These are phyloP conservation scores for Neodontobutis hainanensis DNA, from an alignment of 2,113 vertebrate genomes.

Conservation along the genomic window DNA sequence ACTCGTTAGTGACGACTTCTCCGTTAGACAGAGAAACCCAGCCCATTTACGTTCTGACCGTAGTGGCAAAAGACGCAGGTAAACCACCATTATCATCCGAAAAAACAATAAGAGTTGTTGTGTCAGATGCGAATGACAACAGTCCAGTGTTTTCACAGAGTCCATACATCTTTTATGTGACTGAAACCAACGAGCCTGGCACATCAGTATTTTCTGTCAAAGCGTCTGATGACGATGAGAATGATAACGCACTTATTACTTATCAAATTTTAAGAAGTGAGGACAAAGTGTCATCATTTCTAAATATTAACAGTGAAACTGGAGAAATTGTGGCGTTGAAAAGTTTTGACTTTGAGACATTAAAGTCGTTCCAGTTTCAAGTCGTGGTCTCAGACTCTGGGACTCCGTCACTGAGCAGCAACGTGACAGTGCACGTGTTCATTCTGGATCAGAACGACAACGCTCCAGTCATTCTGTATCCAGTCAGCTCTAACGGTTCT, in stretches of 20 bases:
- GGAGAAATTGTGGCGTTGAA: slow-evolving; percentile 60
- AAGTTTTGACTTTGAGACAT: slow-evolving; percentile 50
- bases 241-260: slow-evolving; percentile 49
- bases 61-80: slow-evolving; percentile 59
- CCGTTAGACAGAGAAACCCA: slow-evolving; percentile 66
- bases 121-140: slow-evolving; percentile 71
- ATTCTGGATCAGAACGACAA: slow-evolving; percentile 56
- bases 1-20: slow-evolving; percentile 40
- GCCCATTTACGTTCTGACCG: slow-evolving; percentile 35
- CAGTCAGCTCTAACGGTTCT: slow-evolving; percentile 24
- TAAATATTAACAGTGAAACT: slow-evolving; percentile 69
- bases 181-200: slow-evolving; percentile 63
- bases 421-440: slow-evolving; percentile 35
- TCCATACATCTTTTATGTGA: slow-evolving; percentile 49
- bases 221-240: slow-evolving; percentile 66
- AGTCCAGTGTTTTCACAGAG: slow-evolving; percentile 57
- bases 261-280: slow-evolving; percentile 47
- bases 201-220: slow-evolving; percentile 56
- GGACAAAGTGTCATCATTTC: slow-evolving; percentile 8
- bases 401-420: slow-evolving; percentile 40
- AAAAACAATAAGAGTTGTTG: slow-evolving; percentile 37
- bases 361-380: slow-evolving; percentile 39
- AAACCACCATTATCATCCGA: slow-evolving; percentile 46
- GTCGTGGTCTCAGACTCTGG: slow-evolving; percentile 47
- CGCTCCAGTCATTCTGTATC: slow-evolving; percentile 32